Conservation (phyloP, 1,140 invertebrate species). For the Drosophila biarmipes region DNA sequence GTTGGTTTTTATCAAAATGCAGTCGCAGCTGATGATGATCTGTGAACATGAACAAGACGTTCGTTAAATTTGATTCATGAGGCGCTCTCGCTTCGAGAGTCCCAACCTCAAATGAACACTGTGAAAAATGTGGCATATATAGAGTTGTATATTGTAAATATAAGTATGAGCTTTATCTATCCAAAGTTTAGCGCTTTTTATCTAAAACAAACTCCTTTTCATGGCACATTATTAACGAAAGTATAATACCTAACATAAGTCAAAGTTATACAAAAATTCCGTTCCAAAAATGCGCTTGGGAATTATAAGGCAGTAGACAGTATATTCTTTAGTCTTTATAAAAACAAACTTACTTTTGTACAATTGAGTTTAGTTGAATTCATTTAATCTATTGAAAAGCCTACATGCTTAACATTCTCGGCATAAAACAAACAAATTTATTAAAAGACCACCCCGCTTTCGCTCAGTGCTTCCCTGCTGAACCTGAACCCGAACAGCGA, state of each 20-base stretch:
- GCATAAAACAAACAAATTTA: not conserved
- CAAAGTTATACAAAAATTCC: not conserved
- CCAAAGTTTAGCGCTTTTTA: too few relatives aligned
- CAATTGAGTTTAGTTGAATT: too few relatives aligned
- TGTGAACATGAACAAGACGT: conserved; percentile 84
- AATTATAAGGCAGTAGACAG: not conserved
- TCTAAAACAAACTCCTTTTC: too few relatives aligned
- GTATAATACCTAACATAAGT: too few relatives aligned
- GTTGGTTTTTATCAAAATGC: conserved; percentile 79
- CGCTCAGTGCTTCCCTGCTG: conserved; percentile 8
- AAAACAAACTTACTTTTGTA: too few relatives aligned
- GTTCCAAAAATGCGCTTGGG: not conserved
- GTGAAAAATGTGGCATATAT: not conserved
- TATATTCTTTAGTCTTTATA: not conserved
- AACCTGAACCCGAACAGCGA: conserved; percentile 63
- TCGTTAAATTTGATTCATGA: conserved; percentile 84
- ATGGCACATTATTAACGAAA: too few relatives aligned
- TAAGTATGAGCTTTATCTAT: too few relatives aligned
- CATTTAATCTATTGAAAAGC: too few relatives aligned
- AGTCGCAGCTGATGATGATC: conserved; percentile 83
- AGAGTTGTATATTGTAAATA: too few relatives aligned
- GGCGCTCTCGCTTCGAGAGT: conserved; percentile 48
- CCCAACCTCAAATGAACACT: conserved; percentile 25
- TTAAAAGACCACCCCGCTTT: not conserved
- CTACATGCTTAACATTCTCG: too few relatives aligned